Evolutionary conservation across 2,797 vertebrate species (phyloP), one percentile per base, ranked within the genome.

Genomic region (Oryzias dopingdopingensis): DNA sequence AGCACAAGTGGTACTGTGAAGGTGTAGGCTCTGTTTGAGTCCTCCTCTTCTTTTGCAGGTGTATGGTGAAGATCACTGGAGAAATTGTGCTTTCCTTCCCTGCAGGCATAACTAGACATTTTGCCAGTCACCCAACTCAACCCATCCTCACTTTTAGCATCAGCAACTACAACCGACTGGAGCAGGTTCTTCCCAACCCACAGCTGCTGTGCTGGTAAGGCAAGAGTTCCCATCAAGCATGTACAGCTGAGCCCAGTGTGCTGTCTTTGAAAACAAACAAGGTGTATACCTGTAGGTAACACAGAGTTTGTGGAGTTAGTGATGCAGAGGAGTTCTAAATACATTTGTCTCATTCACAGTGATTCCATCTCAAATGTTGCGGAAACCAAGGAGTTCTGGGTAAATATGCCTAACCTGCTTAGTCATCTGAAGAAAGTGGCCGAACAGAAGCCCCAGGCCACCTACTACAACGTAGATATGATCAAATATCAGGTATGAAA

Each of bases 391-490:
- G 96, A 98, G 83, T 99, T 99, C 91, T 98, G 96, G 94, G 96
- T 99, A 72, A 98, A 98, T 78, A 99, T 99, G 96, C 94, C 95
- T 88, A 97, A 96, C 82, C 74, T 99, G 88, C 95, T 98, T 93
- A 92, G 90, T 72, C 96, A 99, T 76, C 89, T 99, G 53, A 99
- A 94, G 88, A 98, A 95, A 88, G 96, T 99, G 51, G 95, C 97
- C 0, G 97, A 99, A 67, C 97, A 98, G 91, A 98, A 98, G 80
- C 96, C 97, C 20, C 95, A 97, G 79, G 97, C 97, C 29, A 98
- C 97, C 0, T 99, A 99, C 88, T 99, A 99, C 81, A 99, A 99
- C 4, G 97, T 99, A 88, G 97, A 99, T 79, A 99, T 99, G 96
- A 94, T 99, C 77, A 99, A 99, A 79, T 99, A 99, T 85, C 97